Evolutionary conservation across 2,797 vertebrate species (phyloP), one percentile per base, ranked within the genome.

Genomic region (Octomys mimax): DNA sequence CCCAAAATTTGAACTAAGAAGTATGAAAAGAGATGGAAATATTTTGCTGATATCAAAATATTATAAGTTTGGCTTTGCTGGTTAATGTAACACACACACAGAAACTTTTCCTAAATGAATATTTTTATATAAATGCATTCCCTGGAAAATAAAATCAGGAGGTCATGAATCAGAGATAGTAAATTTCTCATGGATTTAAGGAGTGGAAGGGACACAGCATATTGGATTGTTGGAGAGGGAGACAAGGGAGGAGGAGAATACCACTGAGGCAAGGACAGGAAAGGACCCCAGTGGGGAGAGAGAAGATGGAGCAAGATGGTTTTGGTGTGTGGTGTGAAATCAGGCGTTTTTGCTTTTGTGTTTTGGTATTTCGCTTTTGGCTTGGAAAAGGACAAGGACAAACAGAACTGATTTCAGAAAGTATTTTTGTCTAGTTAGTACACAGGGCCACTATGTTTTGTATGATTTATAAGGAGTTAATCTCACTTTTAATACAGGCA

Each of bases 381-480:
- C 81, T 92, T 77, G 87, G 64, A 91, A 68, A 21, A 39, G 39
- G 46, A 91, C 24, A 81, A 82, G 54, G 54, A 81, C 82, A 93
- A 94, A 94, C 79, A 54, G n/a, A 87, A 93, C 73, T 86, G 71
- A 59, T 86, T 62, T 87, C 33, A 89, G 54, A 91, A 77, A 54
- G 33, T 82, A 59, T 59, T 87, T 90, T 93, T 46, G 62, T 52
- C 73, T 61, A 62, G 57, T 82, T 66, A 91, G 61, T 93, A 88
- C 11, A 86, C 2, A 24, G 14, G 79, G 59, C 88, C 1, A 2
- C 26, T 90, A 42, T 71, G 28, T 28, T 94, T 71, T 93, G 31
- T 95, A 52, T 94, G 95, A 97, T 97, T 98, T 97, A 91, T 77
- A 96, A 96, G 95, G 70, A 91, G 82, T 91, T 96, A 96, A 96